phyloP scores from a whole-genome alignment of 2,888 invertebrate genomes.

The Drosophila tanythrix region DNA sequence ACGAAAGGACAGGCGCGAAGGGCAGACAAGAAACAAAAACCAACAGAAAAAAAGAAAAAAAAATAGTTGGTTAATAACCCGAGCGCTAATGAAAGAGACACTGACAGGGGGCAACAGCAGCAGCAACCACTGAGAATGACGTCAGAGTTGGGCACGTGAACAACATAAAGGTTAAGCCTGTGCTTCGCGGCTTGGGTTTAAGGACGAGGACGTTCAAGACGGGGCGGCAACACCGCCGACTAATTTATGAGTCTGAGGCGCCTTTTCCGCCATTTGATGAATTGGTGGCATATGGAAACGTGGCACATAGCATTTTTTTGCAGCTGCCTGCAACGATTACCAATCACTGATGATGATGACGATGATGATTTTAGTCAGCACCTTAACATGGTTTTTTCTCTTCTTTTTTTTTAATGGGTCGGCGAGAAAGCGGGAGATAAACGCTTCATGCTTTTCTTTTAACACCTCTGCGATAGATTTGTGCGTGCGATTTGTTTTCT shows the following conservation, averaged over 20 bases:
- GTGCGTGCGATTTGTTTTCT: conserved; percentile 73
- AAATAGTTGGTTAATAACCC: conserved; percentile 76
- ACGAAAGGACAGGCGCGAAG: conserved; percentile 53
- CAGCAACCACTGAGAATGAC: conserved; percentile 37
- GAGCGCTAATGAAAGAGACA: conserved; percentile 74
- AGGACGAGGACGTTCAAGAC: conserved; percentile 34
- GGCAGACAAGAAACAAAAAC: conserved; percentile 35
- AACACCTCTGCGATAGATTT: conserved; percentile 81
- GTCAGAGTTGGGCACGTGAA: conserved; percentile 43
- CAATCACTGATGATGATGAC: conserved; percentile 5
- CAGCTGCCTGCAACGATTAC: conserved; percentile 64
- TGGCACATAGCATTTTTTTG: conserved; percentile 39
- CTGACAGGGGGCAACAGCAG: conserved; percentile 49
- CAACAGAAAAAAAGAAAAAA: conserved; percentile 22
- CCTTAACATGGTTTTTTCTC: background rate
- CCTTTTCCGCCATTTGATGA: conserved; percentile 53
- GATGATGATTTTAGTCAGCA: background rate
- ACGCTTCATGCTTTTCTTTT: conserved; percentile 78
- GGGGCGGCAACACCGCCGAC: conserved; percentile 14
- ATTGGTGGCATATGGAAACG: conserved; percentile 57
- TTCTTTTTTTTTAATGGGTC: conserved; percentile 58
- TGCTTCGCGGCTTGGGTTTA: conserved; percentile 20
- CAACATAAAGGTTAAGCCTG: conserved; percentile 37
- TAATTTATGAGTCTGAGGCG: conserved; percentile 42
- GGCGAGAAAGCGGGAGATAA: conserved; percentile 74